Conservation (phyloP, 2,888 invertebrate species). For the Chamaedrilus cognettii region DNA sequence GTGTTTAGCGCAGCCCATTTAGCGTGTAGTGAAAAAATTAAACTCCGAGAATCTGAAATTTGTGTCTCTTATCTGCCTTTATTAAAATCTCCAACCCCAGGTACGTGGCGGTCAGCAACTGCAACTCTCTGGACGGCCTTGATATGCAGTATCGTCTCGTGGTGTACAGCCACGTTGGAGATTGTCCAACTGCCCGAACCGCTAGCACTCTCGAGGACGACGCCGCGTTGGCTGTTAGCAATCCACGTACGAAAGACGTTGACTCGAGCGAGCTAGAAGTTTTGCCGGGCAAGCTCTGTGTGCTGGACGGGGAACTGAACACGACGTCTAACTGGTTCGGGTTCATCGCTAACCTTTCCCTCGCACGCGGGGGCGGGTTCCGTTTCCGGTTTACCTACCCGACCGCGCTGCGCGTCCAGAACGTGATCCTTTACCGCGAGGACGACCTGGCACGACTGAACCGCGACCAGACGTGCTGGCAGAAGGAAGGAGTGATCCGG, state of each 20-base stretch:
- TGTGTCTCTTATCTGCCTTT: no score
- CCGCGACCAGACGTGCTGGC: slow-evolving; percentile 31
- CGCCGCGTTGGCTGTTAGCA: no score
- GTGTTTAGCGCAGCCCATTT: no score
- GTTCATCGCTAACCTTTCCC: slow-evolving; percentile 35
- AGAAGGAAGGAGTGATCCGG: slow-evolving; percentile 35
- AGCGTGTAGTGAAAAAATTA: no score
- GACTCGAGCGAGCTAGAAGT: no score
- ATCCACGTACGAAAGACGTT: slow-evolving; percentile 9
- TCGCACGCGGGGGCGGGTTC: slow-evolving; percentile 34
- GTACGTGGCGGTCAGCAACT: slow-evolving; percentile 38
- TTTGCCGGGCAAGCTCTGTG: slow-evolving; percentile 19
- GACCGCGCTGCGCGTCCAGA: slow-evolving; percentile 26
- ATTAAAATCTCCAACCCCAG: no score
- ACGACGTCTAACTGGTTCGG: slow-evolving; percentile 36
- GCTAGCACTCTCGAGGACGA: background rate
- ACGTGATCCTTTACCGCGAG: slow-evolving; percentile 34
- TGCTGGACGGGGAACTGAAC: slow-evolving; percentile 35
- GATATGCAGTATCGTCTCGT: slow-evolving; percentile 34
- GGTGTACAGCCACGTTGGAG: slow-evolving; percentile 36
- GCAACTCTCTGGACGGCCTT: slow-evolving; percentile 33
- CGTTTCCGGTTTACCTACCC: slow-evolving; percentile 34
- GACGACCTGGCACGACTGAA: slow-evolving; percentile 26
- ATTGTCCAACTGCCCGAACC: slow-evolving; percentile 19
- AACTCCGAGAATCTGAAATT: no score